phyloP scores from a whole-genome alignment of 1,140 invertebrate species.

The Bombus haemorrhoidalis region DNA sequence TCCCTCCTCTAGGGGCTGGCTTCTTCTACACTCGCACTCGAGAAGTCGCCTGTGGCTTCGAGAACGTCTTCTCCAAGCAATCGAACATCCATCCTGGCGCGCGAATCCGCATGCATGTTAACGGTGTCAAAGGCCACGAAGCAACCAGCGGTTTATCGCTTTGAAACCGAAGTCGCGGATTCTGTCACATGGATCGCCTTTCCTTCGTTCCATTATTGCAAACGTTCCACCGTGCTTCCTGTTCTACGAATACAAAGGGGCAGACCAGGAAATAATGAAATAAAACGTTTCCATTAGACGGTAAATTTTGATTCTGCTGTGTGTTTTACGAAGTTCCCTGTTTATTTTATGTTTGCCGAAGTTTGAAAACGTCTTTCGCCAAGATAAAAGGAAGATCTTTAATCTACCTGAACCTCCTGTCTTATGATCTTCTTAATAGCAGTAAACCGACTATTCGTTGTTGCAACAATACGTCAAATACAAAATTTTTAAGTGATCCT shows the following conservation, averaged over 20 bases:
- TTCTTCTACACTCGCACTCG: not conserved
- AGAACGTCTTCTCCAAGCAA: conserved; percentile 14
- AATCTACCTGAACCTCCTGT: too few species aligned
- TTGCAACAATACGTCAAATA: too few species aligned
- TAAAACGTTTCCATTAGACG: too few species aligned
- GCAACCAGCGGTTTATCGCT: conserved; percentile 52
- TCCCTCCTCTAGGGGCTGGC: conserved; percentile 32
- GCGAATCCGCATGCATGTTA: not conserved
- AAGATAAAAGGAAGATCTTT: too few species aligned
- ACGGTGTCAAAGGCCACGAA: conserved; percentile 47
- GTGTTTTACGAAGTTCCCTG: too few species aligned
- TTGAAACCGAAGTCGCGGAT: conserved; percentile 24
- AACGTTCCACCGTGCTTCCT: not conserved
- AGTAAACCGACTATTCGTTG: too few species aligned
- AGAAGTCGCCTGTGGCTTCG: not conserved
- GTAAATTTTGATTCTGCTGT: too few species aligned
- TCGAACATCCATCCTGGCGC: not conserved
- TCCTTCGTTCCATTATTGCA: conserved; percentile 33
- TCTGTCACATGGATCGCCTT: not conserved
- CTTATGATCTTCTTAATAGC: too few species aligned
- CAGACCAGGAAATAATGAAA: too few species aligned
- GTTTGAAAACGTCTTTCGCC: too few species aligned
- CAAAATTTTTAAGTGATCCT: rapidly evolving
- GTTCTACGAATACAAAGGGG: too few species aligned
- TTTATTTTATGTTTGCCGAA: too few species aligned